These are phyloP conservation scores for Typhlichthys subterraneus DNA, from an alignment of 2,797 vertebrate genomes.

Conservation along the genomic window DNA sequence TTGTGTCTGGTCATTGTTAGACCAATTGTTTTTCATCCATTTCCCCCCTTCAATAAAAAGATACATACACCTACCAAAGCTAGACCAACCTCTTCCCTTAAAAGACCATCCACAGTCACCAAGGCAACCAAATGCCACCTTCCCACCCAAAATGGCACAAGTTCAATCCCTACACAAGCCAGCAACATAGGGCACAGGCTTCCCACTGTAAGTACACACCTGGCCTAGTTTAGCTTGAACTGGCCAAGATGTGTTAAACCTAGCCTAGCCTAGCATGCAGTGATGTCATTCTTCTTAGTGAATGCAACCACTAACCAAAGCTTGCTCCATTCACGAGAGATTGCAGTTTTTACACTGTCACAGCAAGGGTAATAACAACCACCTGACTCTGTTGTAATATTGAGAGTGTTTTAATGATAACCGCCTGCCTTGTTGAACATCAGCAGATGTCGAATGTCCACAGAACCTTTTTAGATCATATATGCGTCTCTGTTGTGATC, in stretches of 20 bases:
- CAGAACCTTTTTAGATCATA: neutral
- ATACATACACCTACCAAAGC: constrained; percentile 79
- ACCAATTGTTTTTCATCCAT: constrained; percentile 45
- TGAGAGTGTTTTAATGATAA: neutral
- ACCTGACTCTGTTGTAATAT: too few species aligned
- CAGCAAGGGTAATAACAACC: neutral
- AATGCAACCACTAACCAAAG: constrained; percentile 2
- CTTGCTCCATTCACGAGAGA: constrained; percentile 1
- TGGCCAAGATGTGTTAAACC: constrained; percentile 2
- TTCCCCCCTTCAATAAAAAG: constrained; percentile 70
- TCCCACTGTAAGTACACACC: constrained; percentile 82
- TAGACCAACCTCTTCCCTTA: constrained; percentile 79
- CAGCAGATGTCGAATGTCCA: neutral
- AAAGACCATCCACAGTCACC: constrained; percentile 75
- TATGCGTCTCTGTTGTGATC: constrained; percentile 8
- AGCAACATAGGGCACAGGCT: constrained; percentile 68
- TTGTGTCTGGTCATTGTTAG: constrained; percentile 25
- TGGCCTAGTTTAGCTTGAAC: neutral
- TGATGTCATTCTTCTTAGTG: neutral
- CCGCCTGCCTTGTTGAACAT: neutral
- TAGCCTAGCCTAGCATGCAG: neutral
- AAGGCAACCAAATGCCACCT: constrained; percentile 76
- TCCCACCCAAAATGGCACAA: constrained; percentile 69
- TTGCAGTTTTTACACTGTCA: neutral
- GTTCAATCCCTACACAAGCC: constrained; percentile 77